These are phyloP conservation scores for Lutra lutra DNA, from an alignment of 2,797 vertebrate genomes.

Conservation along the genomic window DNA sequence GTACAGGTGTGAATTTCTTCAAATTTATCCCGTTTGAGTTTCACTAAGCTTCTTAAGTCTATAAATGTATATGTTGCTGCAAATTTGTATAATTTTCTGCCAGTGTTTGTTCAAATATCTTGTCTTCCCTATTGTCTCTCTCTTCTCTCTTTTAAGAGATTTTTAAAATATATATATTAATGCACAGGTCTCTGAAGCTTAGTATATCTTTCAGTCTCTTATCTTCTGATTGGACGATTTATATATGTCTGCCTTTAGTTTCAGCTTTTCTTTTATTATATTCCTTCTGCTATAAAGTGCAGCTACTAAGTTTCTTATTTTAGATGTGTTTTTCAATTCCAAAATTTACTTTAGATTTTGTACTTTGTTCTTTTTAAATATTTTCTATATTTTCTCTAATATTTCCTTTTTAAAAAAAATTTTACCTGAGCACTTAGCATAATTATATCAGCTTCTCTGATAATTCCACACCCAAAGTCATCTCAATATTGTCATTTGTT, in stretches of 20 bases:
- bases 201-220: not conserved
- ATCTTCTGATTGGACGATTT: not conserved
- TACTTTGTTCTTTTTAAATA: not conserved
- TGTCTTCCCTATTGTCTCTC: not conserved
- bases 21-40: not conserved
- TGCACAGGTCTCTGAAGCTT: not conserved
- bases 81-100: not conserved
- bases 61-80: not conserved
- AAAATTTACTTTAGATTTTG: not conserved
- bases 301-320: not conserved
- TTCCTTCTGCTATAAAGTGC: not conserved
- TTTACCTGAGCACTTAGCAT: not conserved
- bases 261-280: not conserved
- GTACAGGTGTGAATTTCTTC: not conserved
- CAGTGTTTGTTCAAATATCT: not conserved
- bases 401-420: not conserved
- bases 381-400: not conserved
- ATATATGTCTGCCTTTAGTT: not conserved
- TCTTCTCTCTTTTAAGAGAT: not conserved
- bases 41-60: not conserved
- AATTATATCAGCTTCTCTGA: not conserved
- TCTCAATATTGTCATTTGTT: not conserved
- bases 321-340: not conserved
- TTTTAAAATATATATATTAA: not conserved
- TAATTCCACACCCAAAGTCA: not conserved